Conservation (phyloP, 2,888 invertebrate species). For the Xestia ashworthii region DNA sequence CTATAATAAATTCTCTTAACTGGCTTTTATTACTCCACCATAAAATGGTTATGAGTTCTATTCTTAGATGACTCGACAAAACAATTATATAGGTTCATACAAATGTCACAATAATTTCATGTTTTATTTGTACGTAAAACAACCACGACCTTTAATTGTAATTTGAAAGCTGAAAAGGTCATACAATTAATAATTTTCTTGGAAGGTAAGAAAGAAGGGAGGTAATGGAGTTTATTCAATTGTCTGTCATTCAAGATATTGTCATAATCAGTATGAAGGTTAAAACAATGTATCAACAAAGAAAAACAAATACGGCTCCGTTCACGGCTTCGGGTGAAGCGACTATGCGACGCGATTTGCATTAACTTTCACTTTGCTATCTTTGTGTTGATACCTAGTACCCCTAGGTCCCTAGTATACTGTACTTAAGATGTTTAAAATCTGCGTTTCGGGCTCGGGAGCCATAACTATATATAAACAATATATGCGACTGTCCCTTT, state of each 20-base stretch:
- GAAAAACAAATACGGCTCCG: neutral
- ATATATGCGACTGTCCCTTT: too few relatives aligned
- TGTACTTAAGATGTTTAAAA: too few relatives aligned
- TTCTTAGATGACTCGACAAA: slow-evolving; percentile 1
- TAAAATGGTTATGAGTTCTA: neutral
- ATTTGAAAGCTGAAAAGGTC: slow-evolving; percentile 26
- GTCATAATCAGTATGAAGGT: neutral
- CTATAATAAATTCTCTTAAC: neutral
- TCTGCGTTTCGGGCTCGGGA: too few relatives aligned
- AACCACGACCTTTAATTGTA: slow-evolving; percentile 20
- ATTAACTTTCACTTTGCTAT: neutral
- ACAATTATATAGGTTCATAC: slow-evolving; percentile 10
- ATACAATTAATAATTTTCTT: neutral
- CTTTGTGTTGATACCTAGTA: neutral
- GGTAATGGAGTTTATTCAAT: neutral
- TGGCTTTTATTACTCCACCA: neutral
- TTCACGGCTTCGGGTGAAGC: neutral
- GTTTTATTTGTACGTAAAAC: neutral
- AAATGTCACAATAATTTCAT: neutral
- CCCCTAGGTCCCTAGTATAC: too few relatives aligned
- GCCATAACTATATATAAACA: too few relatives aligned
- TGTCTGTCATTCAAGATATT: slow-evolving; percentile 7
- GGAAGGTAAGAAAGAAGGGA: neutral
- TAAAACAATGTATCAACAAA: neutral
- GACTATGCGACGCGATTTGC: neutral